Percentiles rank a stretch among this genome's conserved stretches.
These are phyloP conservation scores for Oxyteleia sp. DNA, from an alignment of 2,888 invertebrate species.

Conservation along the genomic window DNA sequence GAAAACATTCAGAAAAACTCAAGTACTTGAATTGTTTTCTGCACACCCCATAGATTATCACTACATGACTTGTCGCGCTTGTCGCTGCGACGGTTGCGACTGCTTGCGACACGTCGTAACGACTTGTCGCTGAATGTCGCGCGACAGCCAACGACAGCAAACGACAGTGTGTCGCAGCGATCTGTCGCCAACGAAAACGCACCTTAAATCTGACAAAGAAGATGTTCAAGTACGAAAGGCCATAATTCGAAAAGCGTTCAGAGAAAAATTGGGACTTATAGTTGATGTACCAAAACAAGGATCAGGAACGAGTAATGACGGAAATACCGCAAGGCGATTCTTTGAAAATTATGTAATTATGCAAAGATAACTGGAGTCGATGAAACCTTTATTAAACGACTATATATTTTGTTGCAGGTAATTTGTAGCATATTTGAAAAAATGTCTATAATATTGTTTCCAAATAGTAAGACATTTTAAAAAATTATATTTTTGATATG, in stretches of 20 bases:
- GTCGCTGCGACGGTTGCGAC: too few species aligned
- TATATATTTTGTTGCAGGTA: constrained; percentile 56
- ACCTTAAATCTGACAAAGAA: constrained; percentile 22
- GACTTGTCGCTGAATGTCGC: too few species aligned
- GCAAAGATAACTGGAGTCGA: constrained; percentile 47
- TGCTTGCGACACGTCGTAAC: too few species aligned
- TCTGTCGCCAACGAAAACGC: too few species aligned
- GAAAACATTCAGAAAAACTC: too few species aligned
- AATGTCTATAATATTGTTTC: constrained; percentile 21
- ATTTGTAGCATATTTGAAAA: constrained; percentile 7
- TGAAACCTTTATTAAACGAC: constrained; percentile 52
- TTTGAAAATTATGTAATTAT: constrained; percentile 51
- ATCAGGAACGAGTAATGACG: constrained; percentile 14
- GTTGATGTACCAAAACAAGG: constrained; percentile 19
- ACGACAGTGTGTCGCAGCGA: too few species aligned
- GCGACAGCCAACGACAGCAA: too few species aligned
- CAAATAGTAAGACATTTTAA: constrained; percentile 10
- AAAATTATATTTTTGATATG: constrained; percentile 21
- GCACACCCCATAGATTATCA: too few species aligned
- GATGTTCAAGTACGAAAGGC: not conserved
- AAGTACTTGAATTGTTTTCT: too few species aligned
- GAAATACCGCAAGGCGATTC: constrained; percentile 62
- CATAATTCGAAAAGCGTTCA: constrained; percentile 8
- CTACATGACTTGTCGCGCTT: too few species aligned
- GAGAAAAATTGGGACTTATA: constrained; percentile 16